phyloP scores from a whole-genome alignment of 2,113 vertebrate species.

The Brienomyrus longianalis region DNA sequence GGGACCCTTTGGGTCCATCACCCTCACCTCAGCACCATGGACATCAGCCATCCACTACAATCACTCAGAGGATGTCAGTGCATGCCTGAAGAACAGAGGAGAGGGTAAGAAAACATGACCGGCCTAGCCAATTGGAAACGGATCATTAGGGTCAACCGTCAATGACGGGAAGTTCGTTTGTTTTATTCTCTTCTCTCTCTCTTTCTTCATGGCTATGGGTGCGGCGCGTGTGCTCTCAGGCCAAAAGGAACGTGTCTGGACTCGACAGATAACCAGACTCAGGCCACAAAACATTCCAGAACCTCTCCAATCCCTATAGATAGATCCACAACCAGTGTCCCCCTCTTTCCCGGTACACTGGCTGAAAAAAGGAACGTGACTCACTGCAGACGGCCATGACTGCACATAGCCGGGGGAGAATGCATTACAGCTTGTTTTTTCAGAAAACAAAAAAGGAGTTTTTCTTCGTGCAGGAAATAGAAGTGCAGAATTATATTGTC shows the following conservation, averaged over 20 bases:
- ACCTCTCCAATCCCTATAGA: neutral
- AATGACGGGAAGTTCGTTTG: neutral
- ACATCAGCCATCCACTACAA: neutral
- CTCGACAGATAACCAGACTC: neutral
- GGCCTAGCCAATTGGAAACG: neutral
- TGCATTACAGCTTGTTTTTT: slow-evolving; percentile 24
- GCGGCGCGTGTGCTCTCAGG: neutral
- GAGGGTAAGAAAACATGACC: neutral
- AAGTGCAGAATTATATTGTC: slow-evolving; percentile 30
- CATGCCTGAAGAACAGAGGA: neutral
- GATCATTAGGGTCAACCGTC: neutral
- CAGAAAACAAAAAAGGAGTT: slow-evolving; percentile 16
- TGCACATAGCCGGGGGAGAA: neutral
- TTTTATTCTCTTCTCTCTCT: neutral
- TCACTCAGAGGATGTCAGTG: neutral
- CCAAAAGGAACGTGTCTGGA: neutral
- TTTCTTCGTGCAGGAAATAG: slow-evolving; percentile 4
- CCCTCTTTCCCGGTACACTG: neutral
- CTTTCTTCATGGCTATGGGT: neutral
- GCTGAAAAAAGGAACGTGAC: slow-evolving; percentile 24
- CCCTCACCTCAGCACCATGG: neutral
- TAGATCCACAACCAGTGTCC: neutral
- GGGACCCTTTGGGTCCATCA: neutral
- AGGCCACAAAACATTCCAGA: neutral
- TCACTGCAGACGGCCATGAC: neutral